These are phyloP conservation scores for Sebastiscus tertius DNA, from an alignment of 2,797 vertebrate species.

Conservation along the genomic window DNA sequence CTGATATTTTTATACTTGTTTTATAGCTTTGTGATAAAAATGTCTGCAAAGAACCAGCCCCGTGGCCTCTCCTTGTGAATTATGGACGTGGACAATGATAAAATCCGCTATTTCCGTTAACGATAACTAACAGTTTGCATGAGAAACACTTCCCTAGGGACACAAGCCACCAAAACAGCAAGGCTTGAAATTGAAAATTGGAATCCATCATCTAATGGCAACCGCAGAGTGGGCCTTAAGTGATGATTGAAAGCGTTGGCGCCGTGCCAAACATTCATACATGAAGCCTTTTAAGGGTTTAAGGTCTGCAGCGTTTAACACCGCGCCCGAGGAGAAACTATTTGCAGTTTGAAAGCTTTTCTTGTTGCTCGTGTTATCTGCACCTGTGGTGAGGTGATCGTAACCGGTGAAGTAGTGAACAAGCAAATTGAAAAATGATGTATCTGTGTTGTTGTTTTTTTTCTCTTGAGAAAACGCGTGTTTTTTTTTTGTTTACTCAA, in stretches of 20 bases:
- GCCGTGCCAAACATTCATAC: constrained; percentile 53
- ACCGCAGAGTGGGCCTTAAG: constrained; percentile 54
- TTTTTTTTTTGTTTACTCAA: constrained; percentile 32
- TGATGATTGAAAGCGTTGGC: constrained; percentile 67
- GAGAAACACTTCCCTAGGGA: constrained; percentile 49
- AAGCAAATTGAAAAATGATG: constrained; percentile 65
- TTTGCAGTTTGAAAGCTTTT: constrained; percentile 55
- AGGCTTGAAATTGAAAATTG: constrained; percentile 72
- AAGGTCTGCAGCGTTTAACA: constrained; percentile 58
- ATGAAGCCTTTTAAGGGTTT: constrained; percentile 53
- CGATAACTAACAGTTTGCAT: constrained; percentile 25
- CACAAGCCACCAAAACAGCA: constrained; percentile 58
- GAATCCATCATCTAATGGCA: constrained; percentile 67
- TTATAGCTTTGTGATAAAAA: constrained; percentile 40
- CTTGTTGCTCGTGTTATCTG: constrained; percentile 49
- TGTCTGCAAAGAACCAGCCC: background rate
- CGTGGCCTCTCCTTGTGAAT: constrained; percentile 6
- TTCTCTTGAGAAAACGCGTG: constrained; percentile 4
- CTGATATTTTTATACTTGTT: constrained; percentile 23
- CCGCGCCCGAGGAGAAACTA: constrained; percentile 25
- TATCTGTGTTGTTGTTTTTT: background rate
- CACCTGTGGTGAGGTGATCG: constrained; percentile 45
- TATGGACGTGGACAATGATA: constrained; percentile 26
- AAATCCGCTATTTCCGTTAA: constrained; percentile 35
- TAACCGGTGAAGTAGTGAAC: constrained; percentile 43